Evolutionary conservation across 2,797 vertebrate species (phyloP).

Genomic region (Thalassophryne amazonica): DNA sequence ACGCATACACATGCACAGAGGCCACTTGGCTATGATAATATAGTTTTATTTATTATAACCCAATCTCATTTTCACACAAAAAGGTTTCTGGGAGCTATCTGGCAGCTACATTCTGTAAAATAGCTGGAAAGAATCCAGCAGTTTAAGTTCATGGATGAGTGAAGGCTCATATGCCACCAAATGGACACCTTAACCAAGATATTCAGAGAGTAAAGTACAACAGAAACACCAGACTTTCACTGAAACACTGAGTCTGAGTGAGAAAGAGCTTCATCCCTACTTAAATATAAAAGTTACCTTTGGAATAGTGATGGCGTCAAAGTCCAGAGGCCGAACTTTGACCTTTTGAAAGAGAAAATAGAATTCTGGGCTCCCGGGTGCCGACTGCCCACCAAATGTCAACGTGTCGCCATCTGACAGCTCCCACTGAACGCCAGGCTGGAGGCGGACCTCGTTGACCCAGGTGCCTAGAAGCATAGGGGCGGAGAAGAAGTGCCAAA

Average conservation of each 20-base stretch:
- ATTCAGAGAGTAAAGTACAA: neutral
- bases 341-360: constrained; percentile 95
- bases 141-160: too few relatives aligned
- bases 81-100: too few relatives aligned
- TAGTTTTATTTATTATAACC: too few relatives aligned
- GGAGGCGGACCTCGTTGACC: constrained; percentile 86
- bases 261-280: neutral
- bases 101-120: too few relatives aligned
- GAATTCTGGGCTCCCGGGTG: constrained; percentile 78
- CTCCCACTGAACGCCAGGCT: constrained; percentile 78
- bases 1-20: too few relatives aligned
- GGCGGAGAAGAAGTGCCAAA: neutral
- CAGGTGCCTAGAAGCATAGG: constrained; percentile 79
- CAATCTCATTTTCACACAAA: too few relatives aligned
- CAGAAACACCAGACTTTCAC: neutral
- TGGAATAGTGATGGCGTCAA: constrained; percentile 88
- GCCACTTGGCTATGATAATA: too few relatives aligned
- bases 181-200: neutral
- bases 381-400: constrained; percentile 78
- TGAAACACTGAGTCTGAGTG: neutral
- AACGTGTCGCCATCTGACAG: constrained; percentile 87
- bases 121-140: too few relatives aligned
- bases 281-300: constrained; percentile 46
- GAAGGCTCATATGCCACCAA: neutral
- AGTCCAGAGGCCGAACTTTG: constrained; percentile 87